Conservation (phyloP, 2,113 vertebrate genomes). For the Chunga burmeisteri region DNA sequence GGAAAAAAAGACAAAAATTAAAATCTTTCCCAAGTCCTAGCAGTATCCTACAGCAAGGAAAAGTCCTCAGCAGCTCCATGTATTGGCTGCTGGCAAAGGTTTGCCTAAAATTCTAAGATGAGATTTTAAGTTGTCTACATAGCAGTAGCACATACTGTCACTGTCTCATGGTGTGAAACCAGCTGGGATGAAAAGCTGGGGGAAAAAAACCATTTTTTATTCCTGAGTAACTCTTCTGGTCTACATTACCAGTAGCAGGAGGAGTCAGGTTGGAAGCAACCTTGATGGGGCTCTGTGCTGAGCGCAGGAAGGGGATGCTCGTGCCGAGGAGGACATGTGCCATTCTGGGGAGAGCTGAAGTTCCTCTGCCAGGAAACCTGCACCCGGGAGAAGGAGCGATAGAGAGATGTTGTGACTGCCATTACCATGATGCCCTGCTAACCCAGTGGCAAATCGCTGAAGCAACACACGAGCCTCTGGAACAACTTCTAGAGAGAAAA, state of each 20-base stretch:
- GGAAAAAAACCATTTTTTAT: rapidly evolving
- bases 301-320: not conserved
- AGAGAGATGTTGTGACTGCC: not conserved
- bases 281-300: rapidly evolving
- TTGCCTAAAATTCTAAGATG: not conserved
- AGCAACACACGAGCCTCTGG: not conserved
- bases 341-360: not conserved
- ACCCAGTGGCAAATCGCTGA: not conserved
- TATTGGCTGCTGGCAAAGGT: not conserved
- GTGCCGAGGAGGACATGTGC: not conserved
- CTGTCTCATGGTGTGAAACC: not conserved
- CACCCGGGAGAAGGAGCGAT: not conserved
- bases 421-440: rapidly evolving
- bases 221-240: not conserved
- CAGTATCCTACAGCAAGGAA: not conserved
- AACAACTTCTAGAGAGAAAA: not conserved
- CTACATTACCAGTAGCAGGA: not conserved
- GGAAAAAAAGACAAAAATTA: not conserved
- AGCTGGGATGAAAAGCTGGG: not conserved
- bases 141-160: not conserved
- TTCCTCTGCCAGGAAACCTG: not conserved
- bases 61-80: not conserved
- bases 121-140: not conserved
- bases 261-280: not conserved
- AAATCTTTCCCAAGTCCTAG: not conserved